Percentiles rank a stretch among this genome's conserved stretches.
These are phyloP conservation scores for Copidosoma floridanum DNA, from an alignment of 1,140 invertebrate species.

Conservation along the genomic window DNA sequence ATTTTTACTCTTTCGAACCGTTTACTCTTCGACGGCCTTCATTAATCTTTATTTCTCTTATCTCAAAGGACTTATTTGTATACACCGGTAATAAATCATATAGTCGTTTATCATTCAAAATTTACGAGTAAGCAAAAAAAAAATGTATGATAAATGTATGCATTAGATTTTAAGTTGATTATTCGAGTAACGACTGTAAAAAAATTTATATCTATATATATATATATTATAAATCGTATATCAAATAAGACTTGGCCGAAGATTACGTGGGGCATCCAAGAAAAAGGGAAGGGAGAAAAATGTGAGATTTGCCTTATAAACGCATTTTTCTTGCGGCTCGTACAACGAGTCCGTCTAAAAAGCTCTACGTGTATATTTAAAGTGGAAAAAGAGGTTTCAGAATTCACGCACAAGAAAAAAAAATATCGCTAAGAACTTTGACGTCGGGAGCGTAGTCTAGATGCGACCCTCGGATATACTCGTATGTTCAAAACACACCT, in stretches of 20 bases:
- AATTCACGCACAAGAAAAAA: not conserved
- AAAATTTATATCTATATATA: no score
- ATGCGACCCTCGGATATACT: not conserved
- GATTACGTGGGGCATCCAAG: not conserved
- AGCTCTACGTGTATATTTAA: not conserved
- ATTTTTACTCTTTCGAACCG: no score
- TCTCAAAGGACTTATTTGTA: no score
- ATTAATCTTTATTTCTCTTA: conserved; percentile 21
- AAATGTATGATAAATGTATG: no score
- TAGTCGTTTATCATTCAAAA: no score
- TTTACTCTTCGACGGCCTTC: conserved; percentile 4
- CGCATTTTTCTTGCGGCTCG: not conserved
- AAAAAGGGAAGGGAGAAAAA: not conserved
- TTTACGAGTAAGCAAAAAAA: no score
- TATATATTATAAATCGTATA: conserved; percentile 5
- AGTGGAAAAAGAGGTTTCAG: not conserved
- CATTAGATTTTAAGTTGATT: conserved; percentile 15
- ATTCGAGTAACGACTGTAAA: not conserved
- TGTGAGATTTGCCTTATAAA: conserved; percentile 5
- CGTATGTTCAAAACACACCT: not conserved
- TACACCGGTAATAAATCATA: no score
- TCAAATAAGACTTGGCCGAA: not conserved
- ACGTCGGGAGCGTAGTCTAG: not conserved
- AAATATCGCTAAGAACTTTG: not conserved
- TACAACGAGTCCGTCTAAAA: conserved; percentile 11